A percentile compares a stretch with the other conserved stretches of the same genome.
phyloP scores from a whole-genome alignment of 2,797 vertebrate species.

The Pangasius mekongensis region DNA sequence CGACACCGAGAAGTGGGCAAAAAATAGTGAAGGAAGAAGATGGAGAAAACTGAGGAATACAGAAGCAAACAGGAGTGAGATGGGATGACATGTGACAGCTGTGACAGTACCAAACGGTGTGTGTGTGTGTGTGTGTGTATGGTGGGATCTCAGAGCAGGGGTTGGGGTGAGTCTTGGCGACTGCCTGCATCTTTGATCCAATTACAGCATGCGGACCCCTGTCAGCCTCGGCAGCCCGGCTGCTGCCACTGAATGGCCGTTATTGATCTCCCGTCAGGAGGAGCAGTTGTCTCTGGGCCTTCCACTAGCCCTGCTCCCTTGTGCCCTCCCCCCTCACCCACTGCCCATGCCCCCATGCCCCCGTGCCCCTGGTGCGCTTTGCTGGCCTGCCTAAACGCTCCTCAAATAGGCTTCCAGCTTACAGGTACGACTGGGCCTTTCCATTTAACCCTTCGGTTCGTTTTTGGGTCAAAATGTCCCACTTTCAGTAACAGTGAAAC shows the following conservation, averaged over 20 bases:
- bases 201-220: conserved; percentile 97
- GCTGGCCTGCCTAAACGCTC: conserved; percentile 81
- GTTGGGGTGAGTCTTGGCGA: conserved; percentile 65
- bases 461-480: not conserved
- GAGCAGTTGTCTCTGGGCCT: conserved; percentile 87
- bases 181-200: conserved; percentile 96
- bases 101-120: conserved; percentile 92
- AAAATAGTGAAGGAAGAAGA: conserved; percentile 43
- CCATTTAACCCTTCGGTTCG: not conserved
- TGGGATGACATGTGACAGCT: conserved; percentile 99
- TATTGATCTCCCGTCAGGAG: conserved; percentile 99
- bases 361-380: conserved; percentile 52
- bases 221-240: conserved; percentile 97
- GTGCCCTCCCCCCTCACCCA: conserved; percentile 52
- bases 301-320: conserved; percentile 83
- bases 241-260: conserved; percentile 91
- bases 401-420: conserved; percentile 81
- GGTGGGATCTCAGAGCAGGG: conserved; percentile 36
- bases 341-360: conserved; percentile 58
- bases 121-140: conserved; percentile 32
- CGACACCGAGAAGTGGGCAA: conserved; percentile 44
- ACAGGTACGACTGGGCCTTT: conserved; percentile 74
- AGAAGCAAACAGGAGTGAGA: conserved; percentile 76
- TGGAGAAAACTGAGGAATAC: conserved; percentile 66
- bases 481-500: not conserved